Evolutionary conservation across 2,797 vertebrate genomes (phyloP).

Genomic region (Parambassis ranga): DNA sequence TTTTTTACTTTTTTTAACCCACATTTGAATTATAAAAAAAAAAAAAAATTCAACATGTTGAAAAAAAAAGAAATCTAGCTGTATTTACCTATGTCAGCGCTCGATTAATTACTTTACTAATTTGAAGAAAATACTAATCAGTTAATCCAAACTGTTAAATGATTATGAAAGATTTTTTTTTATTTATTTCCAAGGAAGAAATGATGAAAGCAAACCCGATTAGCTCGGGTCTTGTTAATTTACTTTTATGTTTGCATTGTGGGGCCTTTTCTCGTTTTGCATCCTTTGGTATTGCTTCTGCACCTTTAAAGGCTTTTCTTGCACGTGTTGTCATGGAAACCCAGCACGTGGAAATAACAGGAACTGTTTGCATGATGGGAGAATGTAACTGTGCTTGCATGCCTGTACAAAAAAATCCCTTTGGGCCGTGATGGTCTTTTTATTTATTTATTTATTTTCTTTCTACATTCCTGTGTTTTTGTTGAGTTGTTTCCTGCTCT

Average conservation of each 20-base stretch:
- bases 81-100: slow-evolving; percentile 73
- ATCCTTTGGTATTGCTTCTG: slow-evolving; percentile 98
- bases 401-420: slow-evolving; percentile 76
- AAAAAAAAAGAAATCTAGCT: slow-evolving; percentile 74
- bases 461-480: slow-evolving; percentile 70
- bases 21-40: slow-evolving; percentile 86
- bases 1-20: slow-evolving; percentile 99
- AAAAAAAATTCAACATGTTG: slow-evolving; percentile 75
- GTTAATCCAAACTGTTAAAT: slow-evolving; percentile 80
- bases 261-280: slow-evolving; percentile 96
- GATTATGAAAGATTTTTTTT: slow-evolving; percentile 73
- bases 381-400: slow-evolving; percentile 98
- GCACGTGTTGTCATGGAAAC: slow-evolving; percentile 95
- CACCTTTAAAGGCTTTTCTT: slow-evolving; percentile 86
- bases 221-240: slow-evolving; percentile 84
- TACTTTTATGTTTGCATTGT: slow-evolving; percentile 95
- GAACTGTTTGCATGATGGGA: slow-evolving; percentile 95
- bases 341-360: slow-evolving; percentile 86
- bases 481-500: slow-evolving; percentile 51
- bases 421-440: slow-evolving; percentile 71
- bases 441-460: too few species aligned
- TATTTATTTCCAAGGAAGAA: slow-evolving; percentile 78
- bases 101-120: slow-evolving; percentile 73
- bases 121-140: slow-evolving; percentile 77
- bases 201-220: slow-evolving; percentile 87